Conservation (phyloP, 1,140 invertebrate genomes). For the Trypoxylus dichotomus region DNA sequence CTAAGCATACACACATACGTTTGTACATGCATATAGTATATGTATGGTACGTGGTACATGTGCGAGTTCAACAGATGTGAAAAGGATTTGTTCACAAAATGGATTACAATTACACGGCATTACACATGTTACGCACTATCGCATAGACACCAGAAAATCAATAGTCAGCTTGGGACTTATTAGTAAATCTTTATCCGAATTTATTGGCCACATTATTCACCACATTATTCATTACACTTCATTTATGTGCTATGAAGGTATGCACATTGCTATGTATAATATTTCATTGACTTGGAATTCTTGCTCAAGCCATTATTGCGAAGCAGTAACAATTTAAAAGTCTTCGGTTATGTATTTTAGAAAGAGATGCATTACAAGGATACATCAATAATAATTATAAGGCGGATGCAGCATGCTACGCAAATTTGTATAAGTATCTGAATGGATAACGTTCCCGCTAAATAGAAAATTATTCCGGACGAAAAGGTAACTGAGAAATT, state of each 20-base stretch:
- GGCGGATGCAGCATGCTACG: no score
- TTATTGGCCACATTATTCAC: not conserved
- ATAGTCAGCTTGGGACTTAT: slow-evolving; percentile 12
- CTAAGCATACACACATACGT: not conserved
- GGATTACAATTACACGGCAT: slow-evolving; percentile 40
- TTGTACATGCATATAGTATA: not conserved
- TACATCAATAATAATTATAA: no score
- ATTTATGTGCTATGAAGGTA: not conserved
- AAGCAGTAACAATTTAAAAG: no score
- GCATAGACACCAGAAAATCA: slow-evolving; percentile 15
- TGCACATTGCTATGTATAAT: no score
- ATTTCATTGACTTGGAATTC: no score
- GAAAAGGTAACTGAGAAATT: no score
- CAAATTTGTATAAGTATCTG: no score
- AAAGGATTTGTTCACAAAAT: slow-evolving; percentile 38
- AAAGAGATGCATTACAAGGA: no score
- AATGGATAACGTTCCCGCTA: no score
- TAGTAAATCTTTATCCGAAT: slow-evolving; percentile 5
- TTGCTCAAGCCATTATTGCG: no score
- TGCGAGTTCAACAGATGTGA: slow-evolving; percentile 35
- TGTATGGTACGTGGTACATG: slow-evolving; percentile 1
- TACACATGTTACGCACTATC: slow-evolving; percentile 33
- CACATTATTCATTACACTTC: not conserved
- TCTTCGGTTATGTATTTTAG: no score
- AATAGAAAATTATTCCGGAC: no score